Base-by-base conservation (phyloP, 2,888 invertebrate genomes). In the Nomada hirtipes region DNA sequence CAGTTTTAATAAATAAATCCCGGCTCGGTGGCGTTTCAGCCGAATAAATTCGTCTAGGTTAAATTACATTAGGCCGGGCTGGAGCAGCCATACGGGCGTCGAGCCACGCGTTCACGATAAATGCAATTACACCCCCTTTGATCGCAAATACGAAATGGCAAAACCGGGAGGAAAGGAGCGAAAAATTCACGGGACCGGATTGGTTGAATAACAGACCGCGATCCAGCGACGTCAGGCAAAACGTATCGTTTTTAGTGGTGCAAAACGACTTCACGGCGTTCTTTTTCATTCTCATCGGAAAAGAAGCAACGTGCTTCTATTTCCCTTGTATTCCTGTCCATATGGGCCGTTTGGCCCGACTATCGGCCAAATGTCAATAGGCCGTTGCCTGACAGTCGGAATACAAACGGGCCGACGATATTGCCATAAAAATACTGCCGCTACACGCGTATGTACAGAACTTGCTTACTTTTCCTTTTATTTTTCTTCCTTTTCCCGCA, bases 351-450 rank as follows among this genome's bases (percentile, higher is more conserved):
- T 87, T 82, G 83, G 68, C 79, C 76, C 72, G 85, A 74, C 83
- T 88, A 87, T 87, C 86, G 87, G 88, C 71, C 87, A 84, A 88
- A 86, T 81, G 88, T 87, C 86, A 88, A 87, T 87, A 88, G 83
- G 85, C 77, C 68, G 85, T 77, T 83, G 79, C 79, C 81, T 83
- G 87, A 86, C 86, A 82, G 82, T 79, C 75, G 73, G 81, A 78
- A 85, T 88, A 83, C 87, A 85, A 87, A 85, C 87, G 86, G 81
- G 65, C 75, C 81, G 73, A 70, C 86, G 86, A 87, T 87, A 88
- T 87, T 88, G 88, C 82, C 72, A 79, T 79, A 79, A 88, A 88
- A 87, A 88, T 87, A 87, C 81, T 75, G 60, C 82, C 69, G 69
- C 82, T 59, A 36, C 36, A 7, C 36, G 36, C 36, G 29, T 68